These are phyloP conservation scores for Anoura caudifer DNA, from an alignment of 2,113 vertebrate genomes.

Conservation along the genomic window DNA sequence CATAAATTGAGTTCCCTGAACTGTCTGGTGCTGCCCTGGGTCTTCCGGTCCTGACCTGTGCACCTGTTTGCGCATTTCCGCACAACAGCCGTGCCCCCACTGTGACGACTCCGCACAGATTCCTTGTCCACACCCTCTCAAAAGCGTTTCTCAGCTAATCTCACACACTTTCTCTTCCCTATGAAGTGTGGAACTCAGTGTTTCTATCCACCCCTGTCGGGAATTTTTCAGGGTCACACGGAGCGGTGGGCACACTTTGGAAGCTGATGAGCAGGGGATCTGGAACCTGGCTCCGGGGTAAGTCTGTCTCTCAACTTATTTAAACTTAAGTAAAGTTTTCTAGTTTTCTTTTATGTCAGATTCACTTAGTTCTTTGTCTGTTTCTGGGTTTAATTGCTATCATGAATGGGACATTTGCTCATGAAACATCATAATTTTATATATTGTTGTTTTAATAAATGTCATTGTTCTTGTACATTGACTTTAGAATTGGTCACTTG, in stretches of 20 bases:
- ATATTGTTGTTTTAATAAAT: neutral
- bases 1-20: neutral
- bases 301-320: neutral
- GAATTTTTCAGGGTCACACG: fast-evolving
- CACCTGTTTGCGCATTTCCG: fast-evolving
- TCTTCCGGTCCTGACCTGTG: fast-evolving
- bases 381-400: neutral
- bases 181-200: fast-evolving
- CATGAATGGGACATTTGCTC: neutral
- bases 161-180: fast-evolving
- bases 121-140: neutral
- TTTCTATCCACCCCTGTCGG: neutral
- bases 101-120: fast-evolving
- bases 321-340: neutral
- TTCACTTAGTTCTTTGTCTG: neutral
- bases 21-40: neutral
- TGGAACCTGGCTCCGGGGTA: neutral
- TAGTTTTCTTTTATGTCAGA: neutral
- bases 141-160: neutral
- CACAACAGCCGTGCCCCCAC: fast-evolving
- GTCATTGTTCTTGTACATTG: neutral
- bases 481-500: neutral
- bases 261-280: neutral
- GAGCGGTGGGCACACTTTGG: neutral
- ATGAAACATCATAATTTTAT: neutral